Evolutionary conservation across 1,140 invertebrate species (phyloP).

Genomic region (Paralvinella palmiformis): DNA sequence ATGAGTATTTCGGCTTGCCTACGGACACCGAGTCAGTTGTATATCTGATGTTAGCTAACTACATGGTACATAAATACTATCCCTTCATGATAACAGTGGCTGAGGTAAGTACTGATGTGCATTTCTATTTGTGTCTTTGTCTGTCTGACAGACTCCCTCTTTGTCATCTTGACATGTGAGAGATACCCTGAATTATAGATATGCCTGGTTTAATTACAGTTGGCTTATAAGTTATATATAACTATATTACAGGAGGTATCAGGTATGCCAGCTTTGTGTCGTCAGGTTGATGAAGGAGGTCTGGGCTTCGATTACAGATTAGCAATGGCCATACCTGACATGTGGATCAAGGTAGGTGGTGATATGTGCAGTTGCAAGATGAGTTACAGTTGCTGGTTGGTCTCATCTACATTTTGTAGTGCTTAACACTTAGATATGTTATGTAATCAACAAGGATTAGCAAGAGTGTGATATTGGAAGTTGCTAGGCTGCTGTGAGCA

Average conservation of each 20-base stretch:
- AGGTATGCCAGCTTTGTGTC: slow-evolving; percentile 94
- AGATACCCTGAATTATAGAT: no score
- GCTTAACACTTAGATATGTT: no score
- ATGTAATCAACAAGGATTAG: no score
- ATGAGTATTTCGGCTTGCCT: slow-evolving; percentile 95
- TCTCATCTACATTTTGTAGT: no score
- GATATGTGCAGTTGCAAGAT: no score
- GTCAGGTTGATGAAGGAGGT: slow-evolving; percentile 87
- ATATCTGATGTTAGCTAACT: slow-evolving; percentile 94
- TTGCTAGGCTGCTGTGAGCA: no score
- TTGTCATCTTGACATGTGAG: no score
- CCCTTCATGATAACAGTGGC: slow-evolving; percentile 82
- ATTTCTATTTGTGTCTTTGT: background rate
- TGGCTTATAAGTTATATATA: background rate
- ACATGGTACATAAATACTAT: slow-evolving; percentile 80
- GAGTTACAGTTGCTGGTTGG: no score
- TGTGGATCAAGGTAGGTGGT: slow-evolving; percentile 83
- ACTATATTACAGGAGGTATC: slow-evolving; percentile 74
- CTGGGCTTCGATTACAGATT: slow-evolving; percentile 95
- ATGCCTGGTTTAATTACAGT: no score
- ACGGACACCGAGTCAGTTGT: slow-evolving; percentile 92
- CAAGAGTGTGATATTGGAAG: no score
- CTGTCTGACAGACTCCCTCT: background rate
- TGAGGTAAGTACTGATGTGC: slow-evolving; percentile 60
- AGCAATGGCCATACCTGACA: slow-evolving; percentile 97